Conservation (phyloP, 2,888 invertebrate species). For the Aelia acuminata region DNA sequence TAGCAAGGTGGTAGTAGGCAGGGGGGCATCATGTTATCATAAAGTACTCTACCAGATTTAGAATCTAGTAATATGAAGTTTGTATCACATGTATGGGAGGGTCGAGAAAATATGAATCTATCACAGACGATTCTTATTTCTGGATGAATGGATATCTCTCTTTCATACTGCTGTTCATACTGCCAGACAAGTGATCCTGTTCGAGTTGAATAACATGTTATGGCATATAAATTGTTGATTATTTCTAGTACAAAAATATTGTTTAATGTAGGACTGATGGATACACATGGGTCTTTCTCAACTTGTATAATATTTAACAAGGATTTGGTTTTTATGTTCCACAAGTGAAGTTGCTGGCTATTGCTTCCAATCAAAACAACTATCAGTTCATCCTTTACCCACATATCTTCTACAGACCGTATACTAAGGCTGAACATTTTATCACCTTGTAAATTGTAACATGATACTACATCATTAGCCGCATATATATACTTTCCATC, state of each 20-base stretch:
- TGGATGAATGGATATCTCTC: constrained; percentile 45
- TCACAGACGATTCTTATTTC: constrained; percentile 50
- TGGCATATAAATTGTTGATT: not conserved
- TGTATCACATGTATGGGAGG: constrained; percentile 30
- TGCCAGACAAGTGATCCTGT: constrained; percentile 12
- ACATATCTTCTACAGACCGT: constrained; percentile 31
- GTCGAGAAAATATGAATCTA: constrained; percentile 47
- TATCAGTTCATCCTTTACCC: constrained; percentile 32
- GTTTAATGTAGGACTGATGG: not conserved
- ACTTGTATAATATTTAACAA: not conserved
- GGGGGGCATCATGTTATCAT: constrained; percentile 52
- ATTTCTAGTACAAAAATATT: constrained; percentile 26
- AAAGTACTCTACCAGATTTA: constrained; percentile 20
- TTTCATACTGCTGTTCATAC: not conserved
- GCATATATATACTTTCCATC: constrained; percentile 25
- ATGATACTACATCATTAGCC: constrained; percentile 47
- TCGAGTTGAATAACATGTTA: not conserved
- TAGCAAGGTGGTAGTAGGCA: constrained; percentile 55
- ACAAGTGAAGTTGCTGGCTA: constrained; percentile 29
- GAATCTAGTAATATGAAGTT: constrained; percentile 53
- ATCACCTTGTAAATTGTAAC: constrained; percentile 28
- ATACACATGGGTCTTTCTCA: constrained; percentile 51
- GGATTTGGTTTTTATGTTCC: not conserved
- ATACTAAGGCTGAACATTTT: constrained; percentile 3
- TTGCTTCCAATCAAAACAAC: constrained; percentile 6